Base-by-base conservation (phyloP, 2,888 invertebrate genomes). In the Myopa tessellatipennis region DNA sequence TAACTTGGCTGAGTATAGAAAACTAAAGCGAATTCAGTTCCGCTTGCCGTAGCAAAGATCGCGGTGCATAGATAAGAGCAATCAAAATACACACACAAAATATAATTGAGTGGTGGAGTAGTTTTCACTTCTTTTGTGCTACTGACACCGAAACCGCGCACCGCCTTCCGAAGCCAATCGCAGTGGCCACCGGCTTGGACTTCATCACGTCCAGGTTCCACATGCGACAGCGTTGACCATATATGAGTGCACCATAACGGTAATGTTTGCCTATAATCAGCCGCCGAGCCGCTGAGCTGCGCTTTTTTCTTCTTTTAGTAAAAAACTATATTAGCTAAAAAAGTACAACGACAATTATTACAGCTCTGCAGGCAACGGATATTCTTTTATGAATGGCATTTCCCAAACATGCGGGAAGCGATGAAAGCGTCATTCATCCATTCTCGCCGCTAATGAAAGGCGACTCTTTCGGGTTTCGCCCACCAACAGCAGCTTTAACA, bases 111-210 rank as follows among this genome's bases (percentile, higher is more conserved):
- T 12, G 55, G 16, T 14, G 55, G 55, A 12, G 14, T 6, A 55
- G 55, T 55, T 65, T 65, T 65, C 65, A 65, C 38, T 65, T 65
- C 65, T 65, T 65, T 65, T 65, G 65, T 65, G 65, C 65, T 34
- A 65, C 65, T 65, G 65, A 65, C 65, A 65, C 65, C n/a, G 36
- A 65, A 65, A 36, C 10, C 34, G 38, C 2, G 14, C 34, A 6
- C 16, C 65, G 4, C 34, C 55, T 45, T 55, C 55, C n/a, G 55
- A 14, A n/a, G 55, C 55, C 55, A 55, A 14, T 6, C 55, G 55
- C n/a, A 12, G 55, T 55, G 4, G 4, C 55, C 55, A 12, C 55
- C 55, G 4, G 55, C 55, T 55, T 12, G 55, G 5, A 55, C 16
- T 55, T 16, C 55, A 55, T 10, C n/a, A 26, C 26, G 3, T 16